Percentiles rank a stretch among this genome's conserved stretches.
These are phyloP conservation scores for Palythoa grandiflora DNA, from an alignment of 92 coral and sea anemone species.

Conservation along the genomic window DNA sequence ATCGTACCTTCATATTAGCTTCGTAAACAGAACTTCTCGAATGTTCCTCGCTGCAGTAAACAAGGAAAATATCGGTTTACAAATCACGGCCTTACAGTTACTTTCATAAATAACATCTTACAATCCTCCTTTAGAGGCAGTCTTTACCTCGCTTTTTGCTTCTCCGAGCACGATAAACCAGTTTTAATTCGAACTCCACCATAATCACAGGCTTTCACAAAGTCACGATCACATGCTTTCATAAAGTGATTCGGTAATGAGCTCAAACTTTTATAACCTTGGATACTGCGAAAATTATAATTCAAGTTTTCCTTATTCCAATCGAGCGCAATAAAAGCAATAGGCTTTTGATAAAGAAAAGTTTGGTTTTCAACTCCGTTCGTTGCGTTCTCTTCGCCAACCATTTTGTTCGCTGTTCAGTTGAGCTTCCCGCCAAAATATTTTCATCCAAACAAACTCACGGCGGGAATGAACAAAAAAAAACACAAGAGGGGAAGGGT, in stretches of 20 bases:
- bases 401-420: constrained; percentile 12
- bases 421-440: constrained; percentile 43
- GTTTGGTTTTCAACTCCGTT: neutral
- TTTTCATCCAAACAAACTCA: constrained; percentile 17
- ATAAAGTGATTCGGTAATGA: neutral
- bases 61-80: neutral
- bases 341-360: neutral
- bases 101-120: neutral
- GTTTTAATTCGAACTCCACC: neutral
- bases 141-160: constrained; percentile 28
- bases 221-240: neutral
- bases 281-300: neutral
- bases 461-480: constrained; percentile 9
- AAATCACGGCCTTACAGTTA: neutral
- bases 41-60: constrained; percentile 14
- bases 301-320: constrained; percentile 27
- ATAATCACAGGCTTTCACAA: neutral
- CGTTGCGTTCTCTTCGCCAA: neutral
- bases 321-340: neutral
- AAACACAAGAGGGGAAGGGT: neutral
- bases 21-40: constrained; percentile 10
- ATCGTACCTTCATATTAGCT: constrained; percentile 20
- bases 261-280: neutral
- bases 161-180: constrained; percentile 4
- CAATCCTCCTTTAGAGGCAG: neutral